Percentiles rank a stretch among this genome's conserved stretches.
These are phyloP conservation scores for Coendou prehensilis DNA, from an alignment of 2,797 vertebrate genomes.

Conservation along the genomic window DNA sequence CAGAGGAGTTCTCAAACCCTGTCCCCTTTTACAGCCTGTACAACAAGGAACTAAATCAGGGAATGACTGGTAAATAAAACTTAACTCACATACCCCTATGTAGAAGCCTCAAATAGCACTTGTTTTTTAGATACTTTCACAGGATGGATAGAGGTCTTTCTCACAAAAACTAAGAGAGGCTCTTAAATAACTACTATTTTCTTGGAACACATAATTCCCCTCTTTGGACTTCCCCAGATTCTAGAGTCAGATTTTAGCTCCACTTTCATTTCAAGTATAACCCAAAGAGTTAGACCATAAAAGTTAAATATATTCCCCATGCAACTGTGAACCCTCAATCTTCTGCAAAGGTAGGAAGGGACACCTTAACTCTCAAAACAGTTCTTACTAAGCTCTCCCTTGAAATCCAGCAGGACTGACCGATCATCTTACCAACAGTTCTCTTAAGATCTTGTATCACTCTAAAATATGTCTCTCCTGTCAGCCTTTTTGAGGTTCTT, in stretches of 20 bases:
- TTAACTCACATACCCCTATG: not conserved
- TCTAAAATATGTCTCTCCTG: not conserved
- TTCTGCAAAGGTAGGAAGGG: not conserved
- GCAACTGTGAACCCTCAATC: not conserved
- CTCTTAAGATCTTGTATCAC: not conserved
- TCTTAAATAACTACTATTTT: not conserved
- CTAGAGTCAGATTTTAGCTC: not conserved
- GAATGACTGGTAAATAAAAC: not conserved
- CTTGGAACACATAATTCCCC: not conserved
- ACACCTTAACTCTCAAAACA: not conserved
- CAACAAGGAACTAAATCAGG: not conserved
- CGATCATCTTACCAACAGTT: not conserved
- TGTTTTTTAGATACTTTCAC: not conserved
- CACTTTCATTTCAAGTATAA: not conserved
- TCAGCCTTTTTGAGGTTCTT: not conserved
- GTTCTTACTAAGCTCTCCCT: not conserved
- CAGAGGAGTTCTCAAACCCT: too few species aligned
- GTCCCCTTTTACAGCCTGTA: not conserved
- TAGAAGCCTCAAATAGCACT: not conserved
- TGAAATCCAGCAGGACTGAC: not conserved
- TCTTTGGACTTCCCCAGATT: not conserved
- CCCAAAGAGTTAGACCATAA: not conserved
- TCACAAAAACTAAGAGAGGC: not conserved
- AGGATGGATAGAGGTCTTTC: not conserved
- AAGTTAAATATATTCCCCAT: not conserved